phyloP scores from a whole-genome alignment of 2,113 vertebrate species.

The Mastomys coucha region DNA sequence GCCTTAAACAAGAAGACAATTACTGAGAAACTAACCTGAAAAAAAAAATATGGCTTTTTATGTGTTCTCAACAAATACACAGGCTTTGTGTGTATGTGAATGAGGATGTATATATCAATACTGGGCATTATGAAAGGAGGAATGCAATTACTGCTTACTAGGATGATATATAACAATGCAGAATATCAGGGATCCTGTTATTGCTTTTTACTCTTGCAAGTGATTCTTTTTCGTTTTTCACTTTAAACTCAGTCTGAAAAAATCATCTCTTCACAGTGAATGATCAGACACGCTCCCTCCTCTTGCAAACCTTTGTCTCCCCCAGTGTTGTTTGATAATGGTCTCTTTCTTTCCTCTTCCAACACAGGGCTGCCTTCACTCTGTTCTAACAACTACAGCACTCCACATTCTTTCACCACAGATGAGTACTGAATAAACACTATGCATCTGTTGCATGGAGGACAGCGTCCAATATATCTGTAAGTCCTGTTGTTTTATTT shows the following conservation, averaged over 20 bases:
- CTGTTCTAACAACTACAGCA: neutral
- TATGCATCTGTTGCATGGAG: neutral
- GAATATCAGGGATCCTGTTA: neutral
- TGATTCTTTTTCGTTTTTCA: neutral
- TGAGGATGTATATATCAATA: neutral
- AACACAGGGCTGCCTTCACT: neutral
- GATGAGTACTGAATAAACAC: neutral
- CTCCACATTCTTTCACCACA: neutral
- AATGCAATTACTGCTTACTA: neutral
- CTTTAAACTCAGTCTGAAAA: neutral
- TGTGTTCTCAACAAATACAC: neutral
- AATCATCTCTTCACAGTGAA: neutral
- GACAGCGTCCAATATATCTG: neutral
- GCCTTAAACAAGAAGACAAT: neutral
- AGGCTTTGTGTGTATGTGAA: neutral
- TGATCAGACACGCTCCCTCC: neutral
- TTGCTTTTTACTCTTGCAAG: neutral
- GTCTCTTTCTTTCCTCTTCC: neutral
- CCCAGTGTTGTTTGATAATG: neutral
- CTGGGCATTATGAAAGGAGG: neutral
- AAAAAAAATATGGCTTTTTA: neutral
- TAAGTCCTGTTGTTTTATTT: constrained; percentile 15
- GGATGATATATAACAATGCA: neutral
- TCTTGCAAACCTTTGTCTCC: neutral
- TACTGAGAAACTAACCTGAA: neutral